Evolutionary conservation across 2,797 vertebrate genomes (phyloP).

Genomic region (Enteromius paludinosus): DNA sequence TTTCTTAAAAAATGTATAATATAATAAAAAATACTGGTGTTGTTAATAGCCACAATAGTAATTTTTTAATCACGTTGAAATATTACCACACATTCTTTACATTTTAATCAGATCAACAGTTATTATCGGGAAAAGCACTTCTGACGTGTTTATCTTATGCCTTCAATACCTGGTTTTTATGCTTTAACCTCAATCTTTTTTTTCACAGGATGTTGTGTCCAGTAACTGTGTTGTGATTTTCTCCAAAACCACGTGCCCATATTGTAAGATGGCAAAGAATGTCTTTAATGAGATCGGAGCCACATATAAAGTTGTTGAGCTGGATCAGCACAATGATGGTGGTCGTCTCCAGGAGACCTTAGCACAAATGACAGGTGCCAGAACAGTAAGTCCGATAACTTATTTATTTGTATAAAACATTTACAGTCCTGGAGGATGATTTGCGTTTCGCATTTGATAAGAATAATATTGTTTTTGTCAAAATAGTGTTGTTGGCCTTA

Average conservation of each 20-base stretch:
- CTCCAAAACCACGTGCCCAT: slow-evolving; percentile 93
- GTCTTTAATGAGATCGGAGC: slow-evolving; percentile 89
- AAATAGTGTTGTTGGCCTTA: not conserved
- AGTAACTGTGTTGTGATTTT: slow-evolving; percentile 96
- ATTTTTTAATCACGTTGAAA: not conserved
- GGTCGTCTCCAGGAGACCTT: slow-evolving; percentile 87
- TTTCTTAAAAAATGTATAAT: too few species aligned
- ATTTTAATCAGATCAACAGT: not conserved
- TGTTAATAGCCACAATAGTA: not conserved
- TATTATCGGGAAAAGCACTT: not conserved
- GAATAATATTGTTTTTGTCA: not conserved
- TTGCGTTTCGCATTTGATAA: not conserved
- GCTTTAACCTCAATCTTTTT: not conserved
- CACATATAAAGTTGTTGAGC: slow-evolving; percentile 86
- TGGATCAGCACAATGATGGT: slow-evolving; percentile 87
- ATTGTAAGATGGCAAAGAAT: slow-evolving; percentile 93
- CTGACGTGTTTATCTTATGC: not conserved
- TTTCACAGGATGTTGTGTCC: slow-evolving; percentile 86
- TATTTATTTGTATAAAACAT: not conserved
- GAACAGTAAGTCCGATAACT: slow-evolving; percentile 82
- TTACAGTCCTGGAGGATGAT: not conserved
- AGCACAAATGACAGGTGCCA: slow-evolving; percentile 86
- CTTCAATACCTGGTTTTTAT: not conserved
- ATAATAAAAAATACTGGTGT: not conserved
- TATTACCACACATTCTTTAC: too few species aligned